A percentile compares a stretch with the other conserved stretches of the same genome.
phyloP scores from a whole-genome alignment of 2,113 vertebrate species.

The Capreolus pygargus region DNA sequence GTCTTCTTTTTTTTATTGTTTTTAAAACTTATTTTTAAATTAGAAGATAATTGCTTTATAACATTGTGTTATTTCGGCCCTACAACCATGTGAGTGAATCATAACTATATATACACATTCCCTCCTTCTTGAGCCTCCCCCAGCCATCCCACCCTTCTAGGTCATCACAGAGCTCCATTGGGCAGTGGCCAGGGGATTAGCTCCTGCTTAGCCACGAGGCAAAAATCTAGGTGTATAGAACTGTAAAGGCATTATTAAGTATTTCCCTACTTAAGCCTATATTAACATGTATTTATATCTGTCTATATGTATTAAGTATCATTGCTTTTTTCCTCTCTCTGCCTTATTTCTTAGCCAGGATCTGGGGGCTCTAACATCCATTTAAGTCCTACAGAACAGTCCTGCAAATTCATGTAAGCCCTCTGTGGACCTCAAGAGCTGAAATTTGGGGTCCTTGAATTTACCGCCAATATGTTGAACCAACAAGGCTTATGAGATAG shows the following conservation, averaged over 20 bases:
- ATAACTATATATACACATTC: not conserved
- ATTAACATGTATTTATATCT: not conserved
- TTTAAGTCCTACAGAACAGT: not conserved
- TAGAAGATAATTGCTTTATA: not conserved
- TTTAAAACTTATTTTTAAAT: not conserved
- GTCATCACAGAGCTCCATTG: not conserved
- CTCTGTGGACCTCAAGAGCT: not conserved
- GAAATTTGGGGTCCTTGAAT: not conserved
- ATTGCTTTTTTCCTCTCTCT: not conserved
- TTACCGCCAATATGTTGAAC: not conserved
- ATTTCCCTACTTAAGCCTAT: not conserved
- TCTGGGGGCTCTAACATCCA: not conserved
- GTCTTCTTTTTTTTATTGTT: not conserved
- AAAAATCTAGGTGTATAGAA: not conserved
- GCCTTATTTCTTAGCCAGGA: not conserved
- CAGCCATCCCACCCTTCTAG: not conserved
- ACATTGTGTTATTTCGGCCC: not conserved
- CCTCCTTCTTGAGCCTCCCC: not conserved
- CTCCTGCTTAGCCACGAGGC: not conserved
- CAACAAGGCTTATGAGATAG: not conserved
- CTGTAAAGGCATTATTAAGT: not conserved
- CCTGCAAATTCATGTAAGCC: not conserved
- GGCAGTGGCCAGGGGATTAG: not conserved
- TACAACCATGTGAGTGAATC: not conserved
- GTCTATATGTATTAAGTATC: not conserved